Base-by-base conservation (phyloP, 2,113 vertebrate species). In the Chauna torquata region DNA sequence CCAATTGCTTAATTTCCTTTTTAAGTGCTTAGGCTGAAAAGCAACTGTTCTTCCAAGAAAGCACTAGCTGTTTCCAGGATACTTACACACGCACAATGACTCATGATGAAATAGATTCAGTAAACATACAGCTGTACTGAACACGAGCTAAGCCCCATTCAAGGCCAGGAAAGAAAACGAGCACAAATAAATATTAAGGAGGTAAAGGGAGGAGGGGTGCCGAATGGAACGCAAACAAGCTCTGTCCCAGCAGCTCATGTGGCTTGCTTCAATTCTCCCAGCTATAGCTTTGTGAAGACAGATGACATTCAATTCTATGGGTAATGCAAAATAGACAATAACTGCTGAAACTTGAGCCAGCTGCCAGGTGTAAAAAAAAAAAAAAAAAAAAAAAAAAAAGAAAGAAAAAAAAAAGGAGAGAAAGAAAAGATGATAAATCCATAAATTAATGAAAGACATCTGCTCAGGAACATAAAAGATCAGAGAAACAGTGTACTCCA, bases 391-490 rank as follows among this genome's bases (percentile, higher is more conserved):
- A 78, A 47, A 45, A 38, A 34, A 30, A 58, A 36, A 49, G 36
- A 97, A 97, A 95, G 94, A 96, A 97, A 83, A 82, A 97, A 98
- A 97, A 98, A 98, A 98, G 97, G 96, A 98, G 94, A 86, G 94
- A 96, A 98, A 98, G 98, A 97, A 98, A 98, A 98, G 98, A 98
- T 98, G 98, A 98, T 99, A 99, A 99, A 99, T 99, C 99, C 99
- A 99, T 99, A 99, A 99, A 99, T 99, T 98, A 99, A 99, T 99
- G 98, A 98, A 98, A 98, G 99, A 99, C 99, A 99, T 99, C 99
- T 99, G 99, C 98, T 99, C 97, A 90, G 98, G 98, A 98, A 98
- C 95, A 99, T 98, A 98, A 99, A 99, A 98, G 99, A 99, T 99
- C 98, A 99, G 98, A 98, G 98, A 96, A 98, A 97, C 95, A 96